These are phyloP conservation scores for Barbus barbus DNA, from an alignment of 2,113 vertebrate species.

Conservation along the genomic window DNA sequence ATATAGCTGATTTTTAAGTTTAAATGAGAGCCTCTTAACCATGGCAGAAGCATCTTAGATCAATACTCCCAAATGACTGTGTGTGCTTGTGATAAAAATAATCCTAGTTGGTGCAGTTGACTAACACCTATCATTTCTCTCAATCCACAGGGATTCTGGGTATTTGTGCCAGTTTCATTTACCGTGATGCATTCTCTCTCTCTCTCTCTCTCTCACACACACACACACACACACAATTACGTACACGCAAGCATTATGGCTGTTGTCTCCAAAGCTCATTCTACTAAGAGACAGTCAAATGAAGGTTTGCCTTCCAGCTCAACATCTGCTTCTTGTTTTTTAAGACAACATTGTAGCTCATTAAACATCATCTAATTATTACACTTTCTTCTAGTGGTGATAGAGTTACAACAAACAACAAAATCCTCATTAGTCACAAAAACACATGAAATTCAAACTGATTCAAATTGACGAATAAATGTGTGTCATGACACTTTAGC, in stretches of 20 bases:
- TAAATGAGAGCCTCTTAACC: slow-evolving; percentile 21
- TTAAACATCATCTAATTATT: neutral
- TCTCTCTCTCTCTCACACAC: neutral
- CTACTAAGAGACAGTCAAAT: neutral
- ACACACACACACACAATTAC: no score
- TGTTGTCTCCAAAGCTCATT: neutral
- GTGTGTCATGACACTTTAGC: neutral
- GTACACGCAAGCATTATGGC: neutral
- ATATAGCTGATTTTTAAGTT: slow-evolving; percentile 33
- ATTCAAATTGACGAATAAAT: neutral
- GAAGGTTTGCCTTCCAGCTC: neutral
- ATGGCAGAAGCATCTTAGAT: slow-evolving; percentile 22
- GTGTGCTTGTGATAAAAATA: slow-evolving; percentile 23
- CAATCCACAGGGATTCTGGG: slow-evolving; percentile 21
- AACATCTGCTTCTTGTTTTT: neutral
- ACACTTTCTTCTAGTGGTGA: no score
- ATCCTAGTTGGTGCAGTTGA: slow-evolving; percentile 16
- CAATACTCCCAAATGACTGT: neutral
- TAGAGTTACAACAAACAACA: no score
- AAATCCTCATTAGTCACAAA: neutral
- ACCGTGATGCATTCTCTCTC: neutral
- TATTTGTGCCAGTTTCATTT: neutral
- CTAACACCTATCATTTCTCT: slow-evolving; percentile 37
- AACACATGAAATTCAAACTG: neutral
- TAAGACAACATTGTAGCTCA: neutral